Evolutionary conservation across 2,113 vertebrate genomes (phyloP), one percentile per base, ranked within the genome.

Genomic region (Regulus satrapa): DNA sequence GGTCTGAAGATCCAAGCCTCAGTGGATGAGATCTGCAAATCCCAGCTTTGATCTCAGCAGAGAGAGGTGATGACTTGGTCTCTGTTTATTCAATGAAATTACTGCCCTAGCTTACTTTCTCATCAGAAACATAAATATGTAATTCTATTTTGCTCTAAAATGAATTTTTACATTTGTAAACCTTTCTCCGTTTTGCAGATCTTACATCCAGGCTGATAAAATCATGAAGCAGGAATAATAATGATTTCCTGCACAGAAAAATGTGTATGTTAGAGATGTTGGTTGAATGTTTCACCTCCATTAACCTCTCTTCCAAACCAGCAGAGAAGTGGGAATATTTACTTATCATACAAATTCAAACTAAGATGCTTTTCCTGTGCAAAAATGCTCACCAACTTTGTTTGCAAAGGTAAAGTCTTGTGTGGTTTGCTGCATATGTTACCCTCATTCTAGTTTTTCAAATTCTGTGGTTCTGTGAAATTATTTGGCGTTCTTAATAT

Each of bases 271-370:
- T 92, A 78, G 85, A 88, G 74, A 92, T 77, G 81, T 46, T 56
- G 67, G 52, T 61, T 86, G 90, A 95, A 89, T 91, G 89, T 86
- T 91, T 95, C 85, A 94, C 94, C 90, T 95, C 96, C 59, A 91
- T 97, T 97, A 97, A 94, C 95, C 92, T 97, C 92, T 89, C 55
- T 78, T 96, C 95, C 92, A 94, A 97, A 92, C 31, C 81, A 95
- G 90, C 75, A 88, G 88, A 94, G 76, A 32, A 76, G 63, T 89
- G 78, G 75, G 89, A 94, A 77, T 92, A 92, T 95, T 97, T 96
- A 94, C 88, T 95, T 95, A 69, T 76, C 80, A 82, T 90, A 94
- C 24, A 88, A 96, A 97, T 95, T 88, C 84, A 88, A 97, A 91
- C 76, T 48, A 84, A 63, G 75, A 78, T 89, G 79, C 20, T 96